Percentiles rank a stretch among this genome's conserved stretches.
phyloP scores from a whole-genome alignment of 2,888 invertebrate species.

The Tenthredo distinguenda region DNA sequence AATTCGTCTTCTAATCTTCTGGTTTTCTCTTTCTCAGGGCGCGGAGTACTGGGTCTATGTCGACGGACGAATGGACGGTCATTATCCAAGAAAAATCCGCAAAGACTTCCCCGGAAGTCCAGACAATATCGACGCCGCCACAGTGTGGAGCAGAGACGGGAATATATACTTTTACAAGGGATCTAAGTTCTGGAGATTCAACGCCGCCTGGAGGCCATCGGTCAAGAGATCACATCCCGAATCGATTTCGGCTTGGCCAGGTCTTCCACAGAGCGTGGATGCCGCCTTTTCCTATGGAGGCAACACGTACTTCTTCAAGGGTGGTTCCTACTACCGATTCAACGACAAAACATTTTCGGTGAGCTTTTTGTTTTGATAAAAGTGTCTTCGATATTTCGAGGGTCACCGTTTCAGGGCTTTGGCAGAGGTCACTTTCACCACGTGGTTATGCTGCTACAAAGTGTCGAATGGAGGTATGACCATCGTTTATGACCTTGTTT shows the following conservation, averaged over 20 bases:
- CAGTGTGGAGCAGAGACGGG: constrained; percentile 96
- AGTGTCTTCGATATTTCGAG: background rate
- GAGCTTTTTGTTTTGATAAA: constrained; percentile 74
- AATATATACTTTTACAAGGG: constrained; percentile 97
- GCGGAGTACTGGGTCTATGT: constrained; percentile 93
- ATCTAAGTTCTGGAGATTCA: constrained; percentile 94
- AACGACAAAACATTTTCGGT: constrained; percentile 93
- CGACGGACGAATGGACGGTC: constrained; percentile 88
- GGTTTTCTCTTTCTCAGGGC: constrained; percentile 70
- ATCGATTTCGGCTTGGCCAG: constrained; percentile 92
- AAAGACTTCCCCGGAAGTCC: constrained; percentile 96
- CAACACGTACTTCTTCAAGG: constrained; percentile 96
- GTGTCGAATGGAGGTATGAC: background rate
- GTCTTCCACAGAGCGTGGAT: constrained; percentile 89
- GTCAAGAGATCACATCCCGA: constrained; percentile 91
- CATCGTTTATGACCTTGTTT: background rate
- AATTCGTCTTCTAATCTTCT: background rate
- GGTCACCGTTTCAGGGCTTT: no score
- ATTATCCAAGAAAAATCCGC: constrained; percentile 92
- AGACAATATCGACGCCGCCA: constrained; percentile 91
- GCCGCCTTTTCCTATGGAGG: constrained; percentile 95
- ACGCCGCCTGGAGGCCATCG: constrained; percentile 89
- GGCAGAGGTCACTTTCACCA: no score
- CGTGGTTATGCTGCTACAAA: no score
- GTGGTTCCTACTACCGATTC: constrained; percentile 93